phyloP scores from a whole-genome alignment of 2,888 invertebrate species.

The Calliopum simillimum region DNA sequence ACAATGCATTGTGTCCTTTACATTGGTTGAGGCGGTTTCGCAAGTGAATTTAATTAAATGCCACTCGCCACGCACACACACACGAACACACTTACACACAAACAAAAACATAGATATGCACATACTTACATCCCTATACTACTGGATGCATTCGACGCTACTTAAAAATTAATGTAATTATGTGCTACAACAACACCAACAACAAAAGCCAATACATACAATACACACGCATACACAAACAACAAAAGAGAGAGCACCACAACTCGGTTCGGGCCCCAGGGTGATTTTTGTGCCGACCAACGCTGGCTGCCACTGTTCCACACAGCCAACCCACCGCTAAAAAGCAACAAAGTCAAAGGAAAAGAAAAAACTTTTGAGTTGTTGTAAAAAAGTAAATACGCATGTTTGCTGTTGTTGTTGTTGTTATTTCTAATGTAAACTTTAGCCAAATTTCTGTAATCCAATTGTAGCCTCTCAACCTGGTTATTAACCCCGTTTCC shows the following conservation, averaged over 20 bases:
- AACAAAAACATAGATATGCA: constrained; percentile 22
- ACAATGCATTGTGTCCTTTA: constrained; percentile 17
- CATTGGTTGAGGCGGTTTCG: constrained; percentile 30
- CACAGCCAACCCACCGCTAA: too few species aligned
- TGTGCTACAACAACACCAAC: constrained; percentile 56
- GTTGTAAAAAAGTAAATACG: too few species aligned
- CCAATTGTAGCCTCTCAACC: too few species aligned
- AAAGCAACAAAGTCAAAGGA: too few species aligned
- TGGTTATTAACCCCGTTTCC: too few species aligned
- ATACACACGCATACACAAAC: constrained; percentile 31
- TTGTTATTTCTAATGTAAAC: too few species aligned
- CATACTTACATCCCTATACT: neutral
- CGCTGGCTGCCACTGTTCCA: too few species aligned
- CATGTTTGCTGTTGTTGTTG: too few species aligned
- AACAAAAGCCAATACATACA: constrained; percentile 34
- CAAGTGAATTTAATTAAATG: constrained; percentile 51
- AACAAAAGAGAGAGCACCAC: constrained; percentile 18
- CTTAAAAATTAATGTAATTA: constrained; percentile 66
- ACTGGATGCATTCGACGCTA: constrained; percentile 19
- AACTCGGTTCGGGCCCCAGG: constrained; percentile 4
- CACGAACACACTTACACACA: constrained; percentile 41
- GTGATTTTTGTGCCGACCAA: constrained; percentile 34
- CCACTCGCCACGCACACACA: constrained; percentile 44
- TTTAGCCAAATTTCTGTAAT: too few species aligned
- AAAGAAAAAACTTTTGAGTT: too few species aligned